A percentile compares a stretch with the other conserved stretches of the same genome.
Evolutionary conservation across 2,113 vertebrate genomes (phyloP).

Genomic region (Falco punctatus): DNA sequence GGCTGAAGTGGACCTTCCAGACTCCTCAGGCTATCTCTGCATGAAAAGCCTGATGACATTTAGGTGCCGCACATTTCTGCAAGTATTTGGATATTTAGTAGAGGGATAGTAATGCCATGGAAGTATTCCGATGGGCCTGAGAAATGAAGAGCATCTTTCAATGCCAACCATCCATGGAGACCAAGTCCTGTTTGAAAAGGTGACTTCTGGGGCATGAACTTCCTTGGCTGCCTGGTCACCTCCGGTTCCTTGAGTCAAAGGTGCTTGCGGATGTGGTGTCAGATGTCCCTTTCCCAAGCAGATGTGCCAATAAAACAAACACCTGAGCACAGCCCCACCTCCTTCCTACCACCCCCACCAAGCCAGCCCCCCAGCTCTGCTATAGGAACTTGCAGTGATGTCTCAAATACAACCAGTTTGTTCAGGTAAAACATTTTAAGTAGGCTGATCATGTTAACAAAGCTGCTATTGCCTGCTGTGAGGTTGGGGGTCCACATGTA

Average conservation of each 20-base stretch:
- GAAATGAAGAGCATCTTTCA: neutral
- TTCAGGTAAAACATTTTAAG: neutral
- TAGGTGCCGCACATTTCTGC: neutral
- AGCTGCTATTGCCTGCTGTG: neutral
- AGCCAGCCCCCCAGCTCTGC: neutral
- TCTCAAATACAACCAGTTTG: neutral
- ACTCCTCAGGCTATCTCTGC: neutral
- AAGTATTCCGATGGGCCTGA: neutral
- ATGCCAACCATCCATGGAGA: neutral
- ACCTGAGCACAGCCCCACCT: neutral
- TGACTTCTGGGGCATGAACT: neutral
- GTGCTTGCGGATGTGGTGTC: neutral
- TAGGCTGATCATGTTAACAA: neutral
- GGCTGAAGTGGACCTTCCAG: neutral
- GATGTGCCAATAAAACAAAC: neutral
- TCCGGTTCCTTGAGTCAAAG: neutral
- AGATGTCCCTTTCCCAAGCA: neutral
- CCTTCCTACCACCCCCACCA: neutral
- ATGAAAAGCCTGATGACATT: neutral
- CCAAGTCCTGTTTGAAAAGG: neutral
- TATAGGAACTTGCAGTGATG: neutral
- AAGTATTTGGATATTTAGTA: neutral
- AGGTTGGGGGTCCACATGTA: neutral
- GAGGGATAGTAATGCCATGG: neutral
- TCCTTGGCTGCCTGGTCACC: neutral